Base-by-base conservation (phyloP, 2,888 invertebrate genomes). In the Alentia gelatinosa region DNA sequence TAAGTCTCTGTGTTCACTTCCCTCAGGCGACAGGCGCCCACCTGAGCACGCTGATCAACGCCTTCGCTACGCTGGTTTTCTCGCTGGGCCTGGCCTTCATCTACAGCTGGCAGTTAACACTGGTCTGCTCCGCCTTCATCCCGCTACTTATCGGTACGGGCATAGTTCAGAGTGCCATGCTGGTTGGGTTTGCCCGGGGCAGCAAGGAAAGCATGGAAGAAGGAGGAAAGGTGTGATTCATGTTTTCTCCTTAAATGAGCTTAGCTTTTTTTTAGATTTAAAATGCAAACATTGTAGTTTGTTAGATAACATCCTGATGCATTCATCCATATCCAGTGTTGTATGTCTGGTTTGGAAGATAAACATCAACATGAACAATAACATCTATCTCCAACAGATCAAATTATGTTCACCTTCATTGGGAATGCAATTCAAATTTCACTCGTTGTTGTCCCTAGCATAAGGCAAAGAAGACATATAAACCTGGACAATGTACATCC, bases 171-270 rank as follows among this genome's bases (percentile, higher is more conserved):
- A 92, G 92, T 39, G 92, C 92, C 89, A 91, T 94, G n/a, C n/a
- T 93, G 19, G 90, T 92, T 5, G 94, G 94, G 30, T 93, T 94
- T 35, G 92, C 93, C 39, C 93, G 92, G 89, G 92, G 95, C 90
- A 97, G 97, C 93, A 96, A 96, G 12, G 95, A 94, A 68, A 94
- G 96, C 1, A 95, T 96, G 95, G 96, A 97, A 92, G 96, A 96
- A 92, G 97, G 97, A 47, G 97, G 97, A 90, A 96, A 96, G 94
- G 97, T 97, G 94, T 93, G 33, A 47, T 19, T 47, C 47, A 19
- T 9, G 9, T 9, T 19, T 12, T 19, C 9, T 47, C 47, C 9
- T 19, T 47, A 9, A 9, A 12, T 47, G 9, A 9, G 47, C 47
- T 9, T 47, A 19, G 47, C 47, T 47, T 47, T 9, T 9, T n/a